Evolutionary conservation across 2,113 vertebrate species (phyloP).

Genomic region (Lamprologus lemairii): DNA sequence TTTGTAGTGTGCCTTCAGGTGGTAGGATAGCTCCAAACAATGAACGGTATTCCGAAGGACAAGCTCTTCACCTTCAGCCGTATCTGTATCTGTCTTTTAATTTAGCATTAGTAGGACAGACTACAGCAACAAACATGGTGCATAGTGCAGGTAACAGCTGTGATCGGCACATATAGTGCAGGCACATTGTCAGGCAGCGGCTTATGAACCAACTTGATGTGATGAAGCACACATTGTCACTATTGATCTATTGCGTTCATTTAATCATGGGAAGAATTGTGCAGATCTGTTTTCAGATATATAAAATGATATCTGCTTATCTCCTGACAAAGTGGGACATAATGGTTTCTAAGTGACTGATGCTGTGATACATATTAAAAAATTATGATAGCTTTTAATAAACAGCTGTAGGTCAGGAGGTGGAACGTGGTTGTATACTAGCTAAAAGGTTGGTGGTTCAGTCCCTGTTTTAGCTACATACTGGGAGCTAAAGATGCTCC

Average conservation of each 20-base stretch:
- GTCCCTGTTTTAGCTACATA: background rate
- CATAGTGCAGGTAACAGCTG: background rate
- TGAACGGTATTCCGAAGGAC: background rate
- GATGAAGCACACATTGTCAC: background rate
- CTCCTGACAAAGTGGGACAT: background rate
- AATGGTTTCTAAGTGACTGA: background rate
- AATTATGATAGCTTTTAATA: background rate
- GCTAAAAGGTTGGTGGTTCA: background rate
- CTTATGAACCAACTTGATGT: background rate
- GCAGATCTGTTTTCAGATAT: background rate
- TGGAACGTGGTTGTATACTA: background rate
- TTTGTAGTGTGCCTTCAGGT: background rate
- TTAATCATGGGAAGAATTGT: background rate
- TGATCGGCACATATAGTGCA: background rate
- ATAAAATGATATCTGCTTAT: background rate
- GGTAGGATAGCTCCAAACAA: background rate
- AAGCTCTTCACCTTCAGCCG: background rate
- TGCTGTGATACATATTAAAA: background rate
- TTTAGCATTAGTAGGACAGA: background rate
- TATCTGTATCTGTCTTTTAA: background rate
- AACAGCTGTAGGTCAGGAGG: background rate
- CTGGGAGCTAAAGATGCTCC: background rate
- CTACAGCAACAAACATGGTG: background rate
- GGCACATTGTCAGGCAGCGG: accelerated
- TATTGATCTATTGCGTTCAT: accelerated